phyloP scores from a whole-genome alignment of 2,113 vertebrate species.

The Apodemus sylvaticus region DNA sequence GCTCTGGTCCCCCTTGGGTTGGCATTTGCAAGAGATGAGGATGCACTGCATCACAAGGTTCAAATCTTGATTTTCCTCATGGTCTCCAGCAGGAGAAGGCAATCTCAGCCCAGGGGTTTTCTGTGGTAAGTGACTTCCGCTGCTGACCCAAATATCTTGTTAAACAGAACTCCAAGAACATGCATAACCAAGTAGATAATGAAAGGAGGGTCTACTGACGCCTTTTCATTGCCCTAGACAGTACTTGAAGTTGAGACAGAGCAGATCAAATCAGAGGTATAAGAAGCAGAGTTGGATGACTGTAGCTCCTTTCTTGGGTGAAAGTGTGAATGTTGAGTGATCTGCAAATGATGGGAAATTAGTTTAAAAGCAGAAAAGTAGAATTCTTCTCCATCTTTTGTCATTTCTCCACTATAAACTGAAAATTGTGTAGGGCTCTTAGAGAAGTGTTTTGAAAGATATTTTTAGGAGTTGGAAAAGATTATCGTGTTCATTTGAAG shows the following conservation, averaged over 20 bases:
- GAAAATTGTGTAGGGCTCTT: slow-evolving; percentile 30
- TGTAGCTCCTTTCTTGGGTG: background rate
- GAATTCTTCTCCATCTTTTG: slow-evolving; percentile 49
- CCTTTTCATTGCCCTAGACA: background rate
- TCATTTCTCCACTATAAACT: background rate
- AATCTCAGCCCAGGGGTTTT: background rate
- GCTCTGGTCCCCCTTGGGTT: background rate
- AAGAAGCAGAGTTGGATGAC: background rate
- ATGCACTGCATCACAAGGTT: background rate
- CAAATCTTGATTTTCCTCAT: background rate
- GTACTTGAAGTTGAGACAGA: background rate
- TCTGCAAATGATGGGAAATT: slow-evolving; percentile 75
- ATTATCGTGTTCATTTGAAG: background rate
- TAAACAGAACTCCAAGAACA: background rate
- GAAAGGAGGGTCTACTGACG: background rate
- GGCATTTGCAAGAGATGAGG: background rate
- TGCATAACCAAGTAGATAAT: background rate
- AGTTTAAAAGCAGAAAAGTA: slow-evolving; percentile 67
- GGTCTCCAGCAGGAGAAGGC: background rate
- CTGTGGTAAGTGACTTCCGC: background rate
- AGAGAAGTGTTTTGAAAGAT: slow-evolving; percentile 40
- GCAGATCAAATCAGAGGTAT: background rate
- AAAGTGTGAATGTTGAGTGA: background rate
- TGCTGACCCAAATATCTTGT: background rate
- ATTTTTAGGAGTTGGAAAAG: slow-evolving; percentile 29